These are phyloP conservation scores for Euglossa dilemma DNA, from an alignment of 1,140 invertebrate genomes.

Conservation along the genomic window DNA sequence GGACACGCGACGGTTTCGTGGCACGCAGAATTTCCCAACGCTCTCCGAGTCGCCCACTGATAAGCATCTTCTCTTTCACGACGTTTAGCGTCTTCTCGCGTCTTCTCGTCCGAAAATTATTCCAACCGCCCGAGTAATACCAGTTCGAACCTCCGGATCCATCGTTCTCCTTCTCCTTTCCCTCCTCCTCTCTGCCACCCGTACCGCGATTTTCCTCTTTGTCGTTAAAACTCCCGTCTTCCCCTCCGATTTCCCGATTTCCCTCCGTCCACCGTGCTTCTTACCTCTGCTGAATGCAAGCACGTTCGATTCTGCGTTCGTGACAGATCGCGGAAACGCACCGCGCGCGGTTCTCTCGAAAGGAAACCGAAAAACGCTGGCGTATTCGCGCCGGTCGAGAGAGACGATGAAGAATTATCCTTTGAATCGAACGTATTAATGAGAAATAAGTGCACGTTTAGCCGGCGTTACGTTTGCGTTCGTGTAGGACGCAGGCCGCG, in stretches of 20 bases:
- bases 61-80: conserved; percentile 31
- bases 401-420: conserved; percentile 32
- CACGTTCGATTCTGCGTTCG: not conserved
- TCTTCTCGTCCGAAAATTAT: conserved; percentile 27
- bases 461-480: too few relatives aligned
- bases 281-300: not conserved
- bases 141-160: not conserved
- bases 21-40: conserved; percentile 63
- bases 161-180: too few relatives aligned
- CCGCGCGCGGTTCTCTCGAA: conserved; percentile 4
- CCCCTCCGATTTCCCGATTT: too few relatives aligned
- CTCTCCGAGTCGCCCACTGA: conserved; percentile 33
- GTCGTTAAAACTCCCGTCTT: too few relatives aligned
- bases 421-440: conserved; percentile 57
- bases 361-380: not conserved
- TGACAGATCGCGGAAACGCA: not conserved
- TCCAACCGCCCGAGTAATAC: conserved; percentile 8
- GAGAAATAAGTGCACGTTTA: too few relatives aligned
- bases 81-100: conserved; percentile 3
- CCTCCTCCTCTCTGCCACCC: not conserved
- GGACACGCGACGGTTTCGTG: conserved; percentile 1
- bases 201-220: not conserved
- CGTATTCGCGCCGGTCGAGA: not conserved
- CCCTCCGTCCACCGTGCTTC: not conserved
- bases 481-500: too few relatives aligned